Conservation (phyloP, 2,888 invertebrate species). For the Drosophila peninsularis region DNA sequence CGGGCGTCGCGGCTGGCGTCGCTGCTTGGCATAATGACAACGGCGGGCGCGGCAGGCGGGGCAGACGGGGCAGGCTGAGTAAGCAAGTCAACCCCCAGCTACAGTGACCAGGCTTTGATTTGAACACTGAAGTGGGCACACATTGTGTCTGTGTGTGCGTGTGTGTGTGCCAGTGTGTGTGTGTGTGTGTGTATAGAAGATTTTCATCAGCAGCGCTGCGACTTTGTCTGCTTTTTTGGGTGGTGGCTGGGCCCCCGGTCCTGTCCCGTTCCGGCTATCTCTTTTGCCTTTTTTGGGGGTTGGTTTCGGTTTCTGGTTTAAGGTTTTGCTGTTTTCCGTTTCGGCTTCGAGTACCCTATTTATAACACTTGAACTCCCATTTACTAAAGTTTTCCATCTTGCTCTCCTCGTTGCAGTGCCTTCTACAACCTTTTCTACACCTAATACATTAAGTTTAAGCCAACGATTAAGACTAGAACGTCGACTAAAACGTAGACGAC, state of each 20-base stretch:
- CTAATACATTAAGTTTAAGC: constrained; percentile 66
- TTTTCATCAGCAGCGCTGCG: constrained; percentile 64
- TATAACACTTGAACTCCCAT: constrained; percentile 58
- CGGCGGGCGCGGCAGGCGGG: not conserved
- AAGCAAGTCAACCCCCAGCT: constrained; percentile 58
- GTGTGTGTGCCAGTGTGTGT: constrained; percentile 9
- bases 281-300: constrained; percentile 45
- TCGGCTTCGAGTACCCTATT: constrained; percentile 46
- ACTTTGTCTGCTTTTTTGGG: constrained; percentile 72
- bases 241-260: constrained; percentile 63
- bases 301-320: constrained; percentile 57
- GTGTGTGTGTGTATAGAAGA: constrained; percentile 62
- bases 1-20: constrained; percentile 21
- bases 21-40: constrained; percentile 56
- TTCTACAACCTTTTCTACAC: constrained; percentile 69
- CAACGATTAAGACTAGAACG: constrained; percentile 58
- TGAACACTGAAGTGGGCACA: constrained; percentile 65
- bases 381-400: constrained; percentile 42
- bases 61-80: constrained; percentile 4
- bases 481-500: constrained; percentile 38
- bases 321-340: constrained; percentile 20
- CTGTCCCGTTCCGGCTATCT: constrained; percentile 42
- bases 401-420: constrained; percentile 72
- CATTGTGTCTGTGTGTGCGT: constrained; percentile 26
- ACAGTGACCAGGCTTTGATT: constrained; percentile 69